These are phyloP conservation scores for Spinibarbus caldwelli DNA, from an alignment of 2,797 vertebrate species.

Conservation along the genomic window DNA sequence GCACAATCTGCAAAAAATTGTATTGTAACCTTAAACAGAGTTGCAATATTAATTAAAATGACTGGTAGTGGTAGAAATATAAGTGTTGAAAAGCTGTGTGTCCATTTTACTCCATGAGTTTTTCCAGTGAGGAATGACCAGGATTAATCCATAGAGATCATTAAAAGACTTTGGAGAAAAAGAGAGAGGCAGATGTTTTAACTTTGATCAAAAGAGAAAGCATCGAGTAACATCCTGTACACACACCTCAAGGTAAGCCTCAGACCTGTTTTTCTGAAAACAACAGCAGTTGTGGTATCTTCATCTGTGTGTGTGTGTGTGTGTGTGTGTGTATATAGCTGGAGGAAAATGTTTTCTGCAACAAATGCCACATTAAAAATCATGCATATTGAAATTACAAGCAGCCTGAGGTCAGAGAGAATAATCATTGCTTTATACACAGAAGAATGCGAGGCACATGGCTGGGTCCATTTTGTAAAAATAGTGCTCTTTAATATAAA, in stretches of 20 bases:
- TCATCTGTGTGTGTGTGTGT: conserved; percentile 15
- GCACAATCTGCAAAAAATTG: conserved; percentile 15
- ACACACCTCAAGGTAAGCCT: conserved; percentile 41
- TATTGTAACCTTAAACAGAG: not conserved
- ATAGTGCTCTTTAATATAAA: conserved; percentile 99
- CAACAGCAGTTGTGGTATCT: conserved; percentile 49
- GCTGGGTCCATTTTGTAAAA: conserved; percentile 91
- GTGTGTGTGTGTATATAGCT: not conserved
- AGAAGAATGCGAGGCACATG: conserved; percentile 71
- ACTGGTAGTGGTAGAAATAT: too few species aligned
- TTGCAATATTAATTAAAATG: not conserved
- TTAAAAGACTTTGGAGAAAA: not conserved
- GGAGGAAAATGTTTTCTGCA: conserved; percentile 33
- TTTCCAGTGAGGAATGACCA: not conserved
- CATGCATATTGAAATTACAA: conserved; percentile 13
- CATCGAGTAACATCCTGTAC: conserved; percentile 49
- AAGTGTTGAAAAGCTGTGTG: not conserved
- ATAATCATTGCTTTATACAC: not conserved
- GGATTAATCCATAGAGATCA: not conserved
- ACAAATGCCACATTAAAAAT: conserved; percentile 11
- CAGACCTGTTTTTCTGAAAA: conserved; percentile 50
- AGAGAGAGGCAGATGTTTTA: conserved; percentile 11
- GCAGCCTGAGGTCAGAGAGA: conserved; percentile 14
- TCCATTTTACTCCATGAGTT: not conserved
- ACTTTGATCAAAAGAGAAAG: conserved; percentile 47